A percentile compares a stretch with the other conserved stretches of the same genome.
These are phyloP conservation scores for Rhyzopertha dominica DNA, from an alignment of 1,140 invertebrate species.

Conservation along the genomic window DNA sequence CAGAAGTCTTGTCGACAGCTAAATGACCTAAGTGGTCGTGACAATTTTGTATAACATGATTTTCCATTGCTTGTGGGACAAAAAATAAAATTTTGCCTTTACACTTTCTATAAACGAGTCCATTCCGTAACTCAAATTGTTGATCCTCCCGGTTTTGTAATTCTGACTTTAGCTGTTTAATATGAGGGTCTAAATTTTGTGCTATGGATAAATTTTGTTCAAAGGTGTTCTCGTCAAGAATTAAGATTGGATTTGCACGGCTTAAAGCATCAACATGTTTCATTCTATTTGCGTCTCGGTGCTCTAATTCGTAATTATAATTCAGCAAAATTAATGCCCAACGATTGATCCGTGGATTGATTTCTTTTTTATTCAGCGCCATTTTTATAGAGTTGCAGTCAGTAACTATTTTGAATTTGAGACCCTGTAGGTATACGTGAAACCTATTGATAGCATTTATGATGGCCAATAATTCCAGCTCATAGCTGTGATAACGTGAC, in stretches of 20 bases:
- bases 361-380: conserved; percentile 25
- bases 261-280: conserved; percentile 38
- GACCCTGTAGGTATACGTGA: conserved; percentile 44
- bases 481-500: conserved; percentile 41
- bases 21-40: conserved; percentile 20
- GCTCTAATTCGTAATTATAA: conserved; percentile 31
- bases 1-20: conserved; percentile 15
- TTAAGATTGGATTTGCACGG: conserved; percentile 11
- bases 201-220: conserved; percentile 9
- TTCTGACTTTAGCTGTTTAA: conserved; percentile 6
- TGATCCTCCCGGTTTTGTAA: too few relatives aligned
- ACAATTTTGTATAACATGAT: conserved; percentile 13
- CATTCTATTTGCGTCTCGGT: conserved; percentile 27
- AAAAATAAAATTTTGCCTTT: conserved; percentile 13
- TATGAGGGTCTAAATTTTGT: conserved; percentile 6
- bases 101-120: conserved; percentile 16
- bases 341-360: conserved; percentile 26
- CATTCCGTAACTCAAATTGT: conserved; percentile 17
- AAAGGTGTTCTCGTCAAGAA: conserved; percentile 15
- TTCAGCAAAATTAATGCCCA: conserved; percentile 26
- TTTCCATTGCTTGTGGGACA: conserved; percentile 16
- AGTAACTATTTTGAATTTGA: conserved; percentile 42
- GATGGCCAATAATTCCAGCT: conserved; percentile 47
- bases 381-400: conserved; percentile 33
- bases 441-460: conserved; percentile 45